Evolutionary conservation across 2,797 vertebrate genomes (phyloP), one percentile per base, ranked within the genome.

Genomic region (Eidolon dupreanum): DNA sequence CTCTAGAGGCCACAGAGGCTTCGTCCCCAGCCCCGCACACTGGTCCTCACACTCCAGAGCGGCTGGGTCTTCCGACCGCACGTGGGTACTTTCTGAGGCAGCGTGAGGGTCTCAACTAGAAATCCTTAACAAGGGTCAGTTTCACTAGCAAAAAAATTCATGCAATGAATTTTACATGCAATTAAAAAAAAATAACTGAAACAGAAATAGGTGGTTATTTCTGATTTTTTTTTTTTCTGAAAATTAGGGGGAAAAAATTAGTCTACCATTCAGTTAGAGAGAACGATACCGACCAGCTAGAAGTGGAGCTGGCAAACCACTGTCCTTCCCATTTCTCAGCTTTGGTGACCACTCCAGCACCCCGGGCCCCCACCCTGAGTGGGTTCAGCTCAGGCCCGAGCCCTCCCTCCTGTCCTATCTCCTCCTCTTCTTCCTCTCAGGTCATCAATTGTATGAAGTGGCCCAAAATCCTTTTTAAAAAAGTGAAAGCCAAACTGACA

Each of bases 381-480:
- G 33, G 13, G 28, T 63, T 28, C 53, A 79, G 8, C 20, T 4
- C 51, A 12, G 26, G 4, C 3, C 31, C 49, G 49, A 49, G 49
- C 49, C 15, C 66, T 33, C 9, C 12, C 0, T n/a, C 0, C 59
- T 0, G 5, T 16, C 4, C 49, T 28, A 9, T 1, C 59, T 17
- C 31, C 41, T 66, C 41, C 8, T 2, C 6, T 11, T 17, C 5
- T 16, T n/a, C 41, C 31, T 66, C 46, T 15, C 8, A 63, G 70
- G 41, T 24, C 15, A 46, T 2, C 22, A 36, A 43, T 7, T 13
- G 28, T 5, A 6, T 2, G 55, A 10, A 55, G 6, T 9, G 71
- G 38, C 36, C 55, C 33, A 43, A 51, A 66, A 53, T 77, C 26
- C 85, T 78, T 74, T 66, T 15, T 19, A 78, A 90, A 89, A 55